A percentile compares a stretch with the other conserved stretches of the same genome.
These are phyloP conservation scores for Chromis chromis DNA, from an alignment of 2,797 vertebrate species.

Conservation along the genomic window DNA sequence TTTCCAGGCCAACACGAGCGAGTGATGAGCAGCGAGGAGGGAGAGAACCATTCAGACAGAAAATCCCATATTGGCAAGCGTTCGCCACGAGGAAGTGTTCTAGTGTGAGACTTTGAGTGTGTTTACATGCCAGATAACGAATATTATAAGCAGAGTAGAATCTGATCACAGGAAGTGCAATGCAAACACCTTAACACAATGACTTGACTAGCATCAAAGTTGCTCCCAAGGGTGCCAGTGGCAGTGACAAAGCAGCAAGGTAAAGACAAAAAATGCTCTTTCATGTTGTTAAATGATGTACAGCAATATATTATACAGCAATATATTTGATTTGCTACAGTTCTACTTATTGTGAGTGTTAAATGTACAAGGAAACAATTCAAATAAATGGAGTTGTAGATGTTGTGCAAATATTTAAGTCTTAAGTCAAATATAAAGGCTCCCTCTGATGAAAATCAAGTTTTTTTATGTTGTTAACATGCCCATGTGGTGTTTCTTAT, in stretches of 20 bases:
- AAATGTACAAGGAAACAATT: background rate
- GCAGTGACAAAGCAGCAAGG: background rate
- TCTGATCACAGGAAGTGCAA: slow-evolving; percentile 15
- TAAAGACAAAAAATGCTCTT: background rate
- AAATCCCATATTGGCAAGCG: slow-evolving; percentile 30
- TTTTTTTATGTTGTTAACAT: no score
- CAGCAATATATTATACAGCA: background rate
- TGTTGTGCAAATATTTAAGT: no score
- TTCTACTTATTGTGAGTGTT: background rate
- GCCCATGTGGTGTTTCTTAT: no score
- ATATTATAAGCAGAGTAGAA: slow-evolving; percentile 1
- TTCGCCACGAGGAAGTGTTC: slow-evolving; percentile 17
- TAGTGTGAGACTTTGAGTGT: background rate
- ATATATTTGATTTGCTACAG: background rate
- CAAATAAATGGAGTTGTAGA: background rate
- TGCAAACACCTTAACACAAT: background rate
- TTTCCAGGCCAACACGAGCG: slow-evolving; percentile 52
- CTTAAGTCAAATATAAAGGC: no score
- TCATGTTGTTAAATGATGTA: background rate
- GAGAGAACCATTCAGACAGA: slow-evolving; percentile 32
- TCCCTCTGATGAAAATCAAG: no score
- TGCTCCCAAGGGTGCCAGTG: background rate
- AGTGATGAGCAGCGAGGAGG: slow-evolving; percentile 37
- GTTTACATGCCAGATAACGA: slow-evolving; percentile 1
- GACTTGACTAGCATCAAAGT: background rate